Conservation (phyloP, 1,140 invertebrate genomes). For the Drosophila sulfurigaster region DNA sequence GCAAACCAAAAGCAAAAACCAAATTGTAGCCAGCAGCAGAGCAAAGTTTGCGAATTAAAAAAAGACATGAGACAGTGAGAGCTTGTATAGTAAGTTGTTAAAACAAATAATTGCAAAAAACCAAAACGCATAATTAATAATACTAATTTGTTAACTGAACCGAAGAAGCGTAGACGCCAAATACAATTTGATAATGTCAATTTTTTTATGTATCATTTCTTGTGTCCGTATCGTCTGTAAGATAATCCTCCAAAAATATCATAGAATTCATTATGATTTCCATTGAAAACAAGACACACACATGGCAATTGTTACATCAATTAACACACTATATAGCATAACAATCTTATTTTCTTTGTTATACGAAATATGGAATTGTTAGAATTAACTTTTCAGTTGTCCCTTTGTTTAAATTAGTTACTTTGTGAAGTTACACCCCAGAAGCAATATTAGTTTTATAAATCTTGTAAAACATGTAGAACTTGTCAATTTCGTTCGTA, state of each 20-base stretch:
- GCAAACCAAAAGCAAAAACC: slow-evolving; percentile 27
- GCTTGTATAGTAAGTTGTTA: slow-evolving; percentile 76
- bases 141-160: slow-evolving; percentile 27
- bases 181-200: slow-evolving; percentile 22
- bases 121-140: slow-evolving; percentile 32
- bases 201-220: slow-evolving; percentile 6
- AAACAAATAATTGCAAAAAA: slow-evolving; percentile 46
- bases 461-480: slow-evolving; percentile 41
- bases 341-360: slow-evolving; percentile 26
- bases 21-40: slow-evolving; percentile 49
- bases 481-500: slow-evolving; percentile 73
- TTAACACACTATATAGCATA: slow-evolving; percentile 36
- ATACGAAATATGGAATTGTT: slow-evolving; percentile 46
- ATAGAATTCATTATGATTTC: background rate
- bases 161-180: slow-evolving; percentile 34
- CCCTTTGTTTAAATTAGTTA: background rate
- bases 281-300: background rate
- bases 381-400: slow-evolving; percentile 21
- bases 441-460: slow-evolving; percentile 78
- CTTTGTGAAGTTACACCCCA: slow-evolving; percentile 31
- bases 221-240: slow-evolving; percentile 22
- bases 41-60: slow-evolving; percentile 1
- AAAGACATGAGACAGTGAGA: slow-evolving; percentile 52
- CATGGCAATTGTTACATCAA: slow-evolving; percentile 52
- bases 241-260: slow-evolving; percentile 3